These are phyloP conservation scores for Nomia melanderi DNA, from an alignment of 1,140 invertebrate genomes.

Conservation along the genomic window DNA sequence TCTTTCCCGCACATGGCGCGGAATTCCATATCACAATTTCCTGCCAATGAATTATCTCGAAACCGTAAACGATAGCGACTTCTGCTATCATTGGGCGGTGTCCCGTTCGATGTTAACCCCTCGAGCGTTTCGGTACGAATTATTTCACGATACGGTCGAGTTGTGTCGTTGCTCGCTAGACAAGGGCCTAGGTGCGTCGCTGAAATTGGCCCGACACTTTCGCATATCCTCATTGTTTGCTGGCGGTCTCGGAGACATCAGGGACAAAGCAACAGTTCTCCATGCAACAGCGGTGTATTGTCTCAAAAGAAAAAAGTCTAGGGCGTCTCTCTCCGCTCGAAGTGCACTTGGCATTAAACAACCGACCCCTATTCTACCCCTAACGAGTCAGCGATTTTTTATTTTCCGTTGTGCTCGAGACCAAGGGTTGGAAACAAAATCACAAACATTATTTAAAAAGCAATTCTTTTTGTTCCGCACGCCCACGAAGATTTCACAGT, in stretches of 20 bases:
- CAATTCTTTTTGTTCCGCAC: background rate
- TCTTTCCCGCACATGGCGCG: background rate
- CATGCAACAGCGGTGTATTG: constrained; percentile 58
- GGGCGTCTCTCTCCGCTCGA: constrained; percentile 46
- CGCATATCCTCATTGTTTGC: background rate
- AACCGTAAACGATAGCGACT: constrained; percentile 19
- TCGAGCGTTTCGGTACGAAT: background rate
- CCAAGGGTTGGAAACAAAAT: background rate
- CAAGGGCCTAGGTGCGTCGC: background rate
- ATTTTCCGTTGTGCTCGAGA: background rate
- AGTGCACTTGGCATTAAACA: constrained; percentile 65
- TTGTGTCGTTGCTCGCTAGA: background rate
- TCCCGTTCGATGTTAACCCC: background rate
- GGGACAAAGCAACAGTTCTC: constrained; percentile 58
- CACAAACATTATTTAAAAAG: constrained; percentile 1
- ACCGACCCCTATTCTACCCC: constrained; percentile 50
- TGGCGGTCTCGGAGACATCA: constrained; percentile 14
- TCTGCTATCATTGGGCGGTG: constrained; percentile 12
- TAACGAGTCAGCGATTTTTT: constrained; percentile 53
- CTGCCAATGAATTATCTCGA: constrained; percentile 55
- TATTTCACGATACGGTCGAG: background rate
- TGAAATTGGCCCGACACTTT: constrained; percentile 4
- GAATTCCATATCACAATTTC: constrained; percentile 53
- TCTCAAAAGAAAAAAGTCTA: constrained; percentile 55
- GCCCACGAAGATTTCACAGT: background rate